Evolutionary conservation across 2,797 vertebrate species (phyloP).

Genomic region (Mormyrops boulengeri): DNA sequence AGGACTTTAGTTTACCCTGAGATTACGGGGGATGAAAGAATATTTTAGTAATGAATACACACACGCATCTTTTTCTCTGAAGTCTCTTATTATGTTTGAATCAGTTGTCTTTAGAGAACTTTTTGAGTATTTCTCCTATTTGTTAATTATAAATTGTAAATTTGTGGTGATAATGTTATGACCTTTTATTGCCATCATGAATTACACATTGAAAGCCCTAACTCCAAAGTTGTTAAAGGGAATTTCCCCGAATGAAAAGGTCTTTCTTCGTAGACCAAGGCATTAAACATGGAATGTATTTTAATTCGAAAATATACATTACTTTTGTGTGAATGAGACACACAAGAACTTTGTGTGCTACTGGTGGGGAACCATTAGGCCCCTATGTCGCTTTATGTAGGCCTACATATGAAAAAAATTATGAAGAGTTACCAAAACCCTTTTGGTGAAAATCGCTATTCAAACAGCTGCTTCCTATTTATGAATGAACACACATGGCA

Average conservation of each 20-base stretch:
- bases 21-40: background rate
- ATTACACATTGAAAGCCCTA: background rate
- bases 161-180: background rate
- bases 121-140: background rate
- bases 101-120: background rate
- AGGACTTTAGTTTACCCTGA: background rate
- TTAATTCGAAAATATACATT: conserved; percentile 55
- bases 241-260: conserved; percentile 44
- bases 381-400: conserved; percentile 46
- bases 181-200: background rate
- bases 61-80: background rate
- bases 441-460: conserved; percentile 75
- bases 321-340: conserved; percentile 56
- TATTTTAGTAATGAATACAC: background rate
- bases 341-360: conserved; percentile 66
- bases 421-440: conserved; percentile 79
- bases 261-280: conserved; percentile 47
- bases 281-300: conserved; percentile 41
- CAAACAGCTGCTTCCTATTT: conserved; percentile 72
- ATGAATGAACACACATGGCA: conserved; percentile 68
- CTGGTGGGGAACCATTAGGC: conserved; percentile 63
- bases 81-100: background rate
- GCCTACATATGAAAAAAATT: conserved; percentile 80
- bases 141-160: background rate
- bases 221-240: conserved; percentile 41